Evolutionary conservation across 2,888 invertebrate genomes (phyloP), one percentile per base, ranked within the genome.

Genomic region (Conops quadrifasciatus): DNA sequence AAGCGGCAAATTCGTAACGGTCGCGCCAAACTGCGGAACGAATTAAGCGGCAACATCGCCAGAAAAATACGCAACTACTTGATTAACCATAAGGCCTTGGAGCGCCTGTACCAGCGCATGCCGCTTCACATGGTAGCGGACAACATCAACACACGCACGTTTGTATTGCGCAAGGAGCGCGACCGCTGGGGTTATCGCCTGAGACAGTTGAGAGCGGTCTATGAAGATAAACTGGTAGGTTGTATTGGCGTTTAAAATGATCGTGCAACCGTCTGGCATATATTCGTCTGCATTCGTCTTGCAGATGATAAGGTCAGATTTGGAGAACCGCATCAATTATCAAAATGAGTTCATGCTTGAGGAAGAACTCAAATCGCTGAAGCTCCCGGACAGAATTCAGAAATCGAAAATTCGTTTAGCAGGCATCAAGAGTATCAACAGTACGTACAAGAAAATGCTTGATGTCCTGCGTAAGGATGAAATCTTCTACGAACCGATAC

Each of bases 401-500:
- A 84, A 84, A 70, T 85, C 85, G 0, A 79, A 80, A 75, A 81
- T 85, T 1, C 83, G 86, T 0, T 69, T 84, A 1, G 82, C 82
- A 72, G 86, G 84, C 0, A 81, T 82, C 11, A 83, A 80, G 70
- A 80, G 83, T 1, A 80, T 86, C 1, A 81, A 83, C 69, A 78
- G 79, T n/a, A 82, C 85, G 0, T 86, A 86, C 71, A 78, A 80
- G 30, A 81, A 80, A 71, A 81, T 85, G 73, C 80, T 85, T 59
- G 81, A 85, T 70, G 79, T 82, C 1, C 73, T 85, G 5, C 64
- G 74, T 4, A 79, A 85, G 53, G 86, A 86, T 74, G 81, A 80
- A 21, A 83, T 83, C 43, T 86, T 85, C 71, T 86, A 84, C 72
- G 85, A 85, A 58, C 85, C 86, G 2, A 83, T 85, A 11, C 72